phyloP scores from a whole-genome alignment of 2,888 invertebrate species.

The Drosophila incognita region DNA sequence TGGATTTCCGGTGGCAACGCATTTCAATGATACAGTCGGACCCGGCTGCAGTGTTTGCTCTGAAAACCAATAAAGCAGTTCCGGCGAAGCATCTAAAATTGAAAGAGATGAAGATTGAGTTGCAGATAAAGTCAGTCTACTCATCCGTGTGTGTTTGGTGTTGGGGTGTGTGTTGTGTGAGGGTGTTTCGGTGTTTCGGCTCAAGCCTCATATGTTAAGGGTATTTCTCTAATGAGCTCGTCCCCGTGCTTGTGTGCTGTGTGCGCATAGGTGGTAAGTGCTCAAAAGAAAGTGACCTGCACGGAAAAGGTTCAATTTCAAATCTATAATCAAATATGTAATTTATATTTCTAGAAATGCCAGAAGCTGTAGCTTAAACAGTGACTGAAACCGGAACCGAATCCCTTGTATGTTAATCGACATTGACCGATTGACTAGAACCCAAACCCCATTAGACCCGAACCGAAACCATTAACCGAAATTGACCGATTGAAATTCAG shows the following conservation, averaged over 20 bases:
- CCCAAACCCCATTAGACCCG: neutral
- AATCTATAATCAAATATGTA: neutral
- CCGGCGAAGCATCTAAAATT: constrained; percentile 92
- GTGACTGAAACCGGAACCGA: neutral
- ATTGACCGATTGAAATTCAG: neutral
- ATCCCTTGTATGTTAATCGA: neutral
- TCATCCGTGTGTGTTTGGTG: neutral
- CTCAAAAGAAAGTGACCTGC: neutral
- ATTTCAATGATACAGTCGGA: constrained; percentile 95
- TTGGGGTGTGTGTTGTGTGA: neutral
- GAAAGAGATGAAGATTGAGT: constrained; percentile 41
- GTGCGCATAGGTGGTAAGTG: constrained; percentile 1
- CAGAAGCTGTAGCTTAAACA: neutral
- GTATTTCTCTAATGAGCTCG: constrained; percentile 37
- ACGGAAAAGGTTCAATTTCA: neutral
- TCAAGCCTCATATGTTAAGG: constrained; percentile 3
- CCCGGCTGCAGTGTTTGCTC: constrained; percentile 97
- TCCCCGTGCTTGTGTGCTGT: neutral
- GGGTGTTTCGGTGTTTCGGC: neutral
- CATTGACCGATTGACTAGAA: neutral
- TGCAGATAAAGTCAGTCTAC: constrained; percentile 4
- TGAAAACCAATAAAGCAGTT: constrained; percentile 95
- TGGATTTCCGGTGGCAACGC: constrained; percentile 97
- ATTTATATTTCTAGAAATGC: neutral
- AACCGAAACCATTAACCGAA: neutral